Evolutionary conservation across 92 coral and sea anemone species (phyloP).

Genomic region (Scolanthus callimorphus): DNA sequence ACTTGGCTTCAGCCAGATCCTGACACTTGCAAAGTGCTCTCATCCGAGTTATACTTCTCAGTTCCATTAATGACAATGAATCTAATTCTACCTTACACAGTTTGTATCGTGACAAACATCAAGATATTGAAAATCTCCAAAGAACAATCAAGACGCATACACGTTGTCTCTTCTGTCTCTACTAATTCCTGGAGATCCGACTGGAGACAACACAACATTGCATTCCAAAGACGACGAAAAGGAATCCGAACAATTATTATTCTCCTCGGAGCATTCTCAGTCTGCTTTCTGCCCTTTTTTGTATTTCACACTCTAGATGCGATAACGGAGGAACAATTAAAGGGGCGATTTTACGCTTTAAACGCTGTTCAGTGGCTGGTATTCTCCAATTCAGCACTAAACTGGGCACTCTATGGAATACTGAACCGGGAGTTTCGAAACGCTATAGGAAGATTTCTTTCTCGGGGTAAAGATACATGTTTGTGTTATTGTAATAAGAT

Average conservation of each 20-base stretch:
- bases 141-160: conserved; percentile 16
- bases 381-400: conserved; percentile 19
- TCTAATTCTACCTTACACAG: conserved; percentile 27
- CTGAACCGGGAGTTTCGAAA: conserved; percentile 25
- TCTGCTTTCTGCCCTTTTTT: conserved; percentile 28
- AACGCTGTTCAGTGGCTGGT: conserved; percentile 32
- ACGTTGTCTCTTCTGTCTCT: no score
- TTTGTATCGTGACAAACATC: conserved; percentile 18
- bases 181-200: background rate
- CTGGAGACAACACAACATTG: background rate
- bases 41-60: conserved; percentile 20
- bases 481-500: no score
- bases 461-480: no score
- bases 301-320: conserved; percentile 34
- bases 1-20: conserved; percentile 30
- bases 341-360: conserved; percentile 9
- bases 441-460: no score
- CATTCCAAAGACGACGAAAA: conserved; percentile 5
- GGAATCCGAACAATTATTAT: conserved; percentile 26
- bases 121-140: conserved; percentile 34
- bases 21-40: conserved; percentile 7
- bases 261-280: conserved; percentile 36
- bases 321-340: conserved; percentile 15
- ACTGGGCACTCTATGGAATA: conserved; percentile 54
- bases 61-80: conserved; percentile 14